phyloP scores from a whole-genome alignment of 1,140 invertebrate species.

The Nilaparvata lugens region DNA sequence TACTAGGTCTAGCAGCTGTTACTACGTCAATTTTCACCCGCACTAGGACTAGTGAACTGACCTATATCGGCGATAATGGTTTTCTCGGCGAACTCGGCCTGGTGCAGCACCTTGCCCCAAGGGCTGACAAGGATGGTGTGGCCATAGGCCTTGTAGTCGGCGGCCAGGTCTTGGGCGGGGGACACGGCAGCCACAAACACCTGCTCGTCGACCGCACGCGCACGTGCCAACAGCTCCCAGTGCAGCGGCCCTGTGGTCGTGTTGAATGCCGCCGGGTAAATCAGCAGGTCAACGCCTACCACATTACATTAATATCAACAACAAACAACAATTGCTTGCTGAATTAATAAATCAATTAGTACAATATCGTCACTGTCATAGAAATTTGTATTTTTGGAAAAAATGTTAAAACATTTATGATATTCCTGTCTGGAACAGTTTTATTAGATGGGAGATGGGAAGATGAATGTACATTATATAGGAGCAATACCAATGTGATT shows the following conservation, averaged over 20 bases:
- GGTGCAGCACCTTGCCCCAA: slow-evolving; percentile 70
- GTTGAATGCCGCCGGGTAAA: slow-evolving; percentile 93
- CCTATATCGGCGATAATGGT: slow-evolving; percentile 67
- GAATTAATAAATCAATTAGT: no score
- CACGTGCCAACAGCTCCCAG: slow-evolving; percentile 76
- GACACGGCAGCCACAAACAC: slow-evolving; percentile 62
- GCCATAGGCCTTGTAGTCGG: slow-evolving; percentile 81
- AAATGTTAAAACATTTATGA: no score
- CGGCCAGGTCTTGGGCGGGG: slow-evolving; percentile 60
- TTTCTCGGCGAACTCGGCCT: slow-evolving; percentile 58
- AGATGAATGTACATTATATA: no score
- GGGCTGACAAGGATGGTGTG: slow-evolving; percentile 79
- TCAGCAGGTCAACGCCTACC: slow-evolving; percentile 67
- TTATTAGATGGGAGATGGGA: no score
- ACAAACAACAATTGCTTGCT: no score
- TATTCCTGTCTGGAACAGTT: no score
- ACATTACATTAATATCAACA: not conserved
- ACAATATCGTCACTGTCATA: no score
- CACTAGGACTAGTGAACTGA: slow-evolving; percentile 29
- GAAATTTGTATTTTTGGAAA: no score
- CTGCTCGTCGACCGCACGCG: slow-evolving; percentile 82
- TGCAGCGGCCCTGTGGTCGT: slow-evolving; percentile 90
- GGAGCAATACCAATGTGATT: no score
- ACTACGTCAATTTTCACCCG: not conserved
- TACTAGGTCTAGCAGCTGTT: no score